phyloP scores from a whole-genome alignment of 37 sponge, comb jelly and placozoan species.

The Agelas oroides region DNA sequence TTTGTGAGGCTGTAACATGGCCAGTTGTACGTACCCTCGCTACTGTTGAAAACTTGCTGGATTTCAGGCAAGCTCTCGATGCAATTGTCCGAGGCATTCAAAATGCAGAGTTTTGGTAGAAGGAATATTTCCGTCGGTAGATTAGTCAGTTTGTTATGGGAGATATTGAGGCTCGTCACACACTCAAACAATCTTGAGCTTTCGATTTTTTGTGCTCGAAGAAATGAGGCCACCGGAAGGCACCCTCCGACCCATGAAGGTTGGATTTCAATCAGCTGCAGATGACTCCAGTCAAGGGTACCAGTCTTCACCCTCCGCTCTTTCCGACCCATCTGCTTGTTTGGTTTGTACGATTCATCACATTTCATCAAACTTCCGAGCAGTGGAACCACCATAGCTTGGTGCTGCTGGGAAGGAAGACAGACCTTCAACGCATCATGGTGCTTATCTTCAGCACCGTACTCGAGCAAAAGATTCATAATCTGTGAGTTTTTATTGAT shows the following conservation, averaged over 20 bases:
- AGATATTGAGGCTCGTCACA: constrained; percentile 67
- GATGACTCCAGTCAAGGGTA: constrained; percentile 29
- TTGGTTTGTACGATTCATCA: constrained; percentile 36
- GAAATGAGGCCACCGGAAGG: constrained; percentile 6
- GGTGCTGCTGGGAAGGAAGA: constrained; percentile 21
- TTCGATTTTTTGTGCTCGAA: constrained; percentile 18
- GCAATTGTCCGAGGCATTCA: constrained; percentile 50
- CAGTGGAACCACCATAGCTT: constrained; percentile 20
- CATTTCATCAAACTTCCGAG: constrained; percentile 48
- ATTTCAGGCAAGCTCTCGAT: constrained; percentile 54
- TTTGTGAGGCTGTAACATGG: constrained; percentile 33
- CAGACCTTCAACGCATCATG: constrained; percentile 63
- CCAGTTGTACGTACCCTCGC: constrained; percentile 17
- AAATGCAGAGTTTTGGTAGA: constrained; percentile 54
- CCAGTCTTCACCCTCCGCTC: constrained; percentile 32
- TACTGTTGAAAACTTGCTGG: neutral
- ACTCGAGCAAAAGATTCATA: constrained; percentile 39
- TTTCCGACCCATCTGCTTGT: neutral
- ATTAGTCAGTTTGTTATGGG: constrained; percentile 26
- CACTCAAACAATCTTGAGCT: neutral
- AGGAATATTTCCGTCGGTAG: constrained; percentile 71
- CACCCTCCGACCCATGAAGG: constrained; percentile 53
- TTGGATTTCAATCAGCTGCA: constrained; percentile 21
- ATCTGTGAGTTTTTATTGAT: constrained; percentile 20
- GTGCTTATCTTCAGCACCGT: constrained; percentile 65